Evolutionary conservation across 2,113 vertebrate genomes (phyloP), one percentile per base, ranked within the genome.

Genomic region (Lampris incognitus): DNA sequence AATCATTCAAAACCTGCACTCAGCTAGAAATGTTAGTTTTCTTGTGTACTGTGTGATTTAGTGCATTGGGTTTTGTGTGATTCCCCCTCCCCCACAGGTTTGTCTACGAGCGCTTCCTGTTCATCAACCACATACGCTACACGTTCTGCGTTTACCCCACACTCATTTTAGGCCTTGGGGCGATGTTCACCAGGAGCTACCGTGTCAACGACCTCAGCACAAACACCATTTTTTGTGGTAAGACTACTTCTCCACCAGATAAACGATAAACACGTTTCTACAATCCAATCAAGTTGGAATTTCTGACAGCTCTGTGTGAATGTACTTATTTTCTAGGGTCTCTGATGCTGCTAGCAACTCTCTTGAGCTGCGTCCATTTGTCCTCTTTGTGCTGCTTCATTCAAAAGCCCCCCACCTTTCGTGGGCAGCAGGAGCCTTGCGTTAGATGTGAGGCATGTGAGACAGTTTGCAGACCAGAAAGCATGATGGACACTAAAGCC

Each of bases 151-250:
- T 91, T 61, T 93, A 94, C 51, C 57, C 87, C 44, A 74, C 88
- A 10, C 65, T 93, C 5, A 70, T 93, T 51, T 50, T 93, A 73
- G 85, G 91, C 56, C 79, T 91, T 8, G 87, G 88, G 38, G 81
- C 91, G 2, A 87, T 92, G 74, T 91, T 92, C 58, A 90, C 85
- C 54, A 82, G 71, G 38, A 76, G 72, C 63, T 91, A 88, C 40
- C 59, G 46, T 1, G 1, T 84, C 54, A 9, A 76, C 2, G 48
- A 86, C 37, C 37, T 91, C 44, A 36, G 74, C 3, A n/a, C 54
- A 9, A 93, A 89, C 87, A 89, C 87, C 2, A 66, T 87, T 49
- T 87, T 82, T 13, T 90, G 87, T 9, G 91, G 93, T 94, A 70
- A 89, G 87, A 72, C 49, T 11, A 24, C 24, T 24, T 24, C 0